A percentile compares a stretch with the other conserved stretches of the same genome.
These are phyloP conservation scores for Dendrolimus houi DNA, from an alignment of 2,888 invertebrate species.

Conservation along the genomic window DNA sequence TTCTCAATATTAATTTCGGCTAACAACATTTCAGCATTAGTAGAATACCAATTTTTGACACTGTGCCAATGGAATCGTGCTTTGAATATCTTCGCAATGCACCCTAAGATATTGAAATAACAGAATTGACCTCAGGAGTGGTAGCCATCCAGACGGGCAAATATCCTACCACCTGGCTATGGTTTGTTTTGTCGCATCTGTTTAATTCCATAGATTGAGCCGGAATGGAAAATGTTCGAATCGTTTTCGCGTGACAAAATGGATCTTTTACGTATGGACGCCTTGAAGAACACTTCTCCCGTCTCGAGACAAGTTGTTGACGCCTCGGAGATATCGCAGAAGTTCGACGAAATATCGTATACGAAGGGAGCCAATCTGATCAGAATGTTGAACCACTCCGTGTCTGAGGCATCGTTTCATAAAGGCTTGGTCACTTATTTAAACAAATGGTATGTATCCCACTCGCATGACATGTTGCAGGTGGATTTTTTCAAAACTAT, in stretches of 20 bases:
- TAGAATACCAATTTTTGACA: too few species aligned
- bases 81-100: too few species aligned
- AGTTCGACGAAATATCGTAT: conserved; percentile 77
- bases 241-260: conserved; percentile 72
- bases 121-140: too few species aligned
- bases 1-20: too few species aligned
- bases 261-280: conserved; percentile 70
- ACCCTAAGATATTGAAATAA: too few species aligned
- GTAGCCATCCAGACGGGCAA: too few species aligned
- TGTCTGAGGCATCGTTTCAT: conserved; percentile 68
- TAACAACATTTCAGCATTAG: too few species aligned
- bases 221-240: conserved; percentile 74
- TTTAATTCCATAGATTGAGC: conserved; percentile 57
- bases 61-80: too few species aligned
- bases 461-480: too few species aligned
- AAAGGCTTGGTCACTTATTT: conserved; percentile 71
- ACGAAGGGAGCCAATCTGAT: conserved; percentile 76
- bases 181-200: too few species aligned
- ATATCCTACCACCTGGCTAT: too few species aligned
- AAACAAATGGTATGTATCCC: conserved; percentile 65
- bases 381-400: conserved; percentile 76
- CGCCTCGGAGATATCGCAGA: conserved; percentile 75
- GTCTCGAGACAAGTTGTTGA: conserved; percentile 69
- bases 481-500: too few species aligned
- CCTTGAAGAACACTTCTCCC: conserved; percentile 72